phyloP scores from a whole-genome alignment of 2,888 invertebrate species.

The Parnassius glacialis region DNA sequence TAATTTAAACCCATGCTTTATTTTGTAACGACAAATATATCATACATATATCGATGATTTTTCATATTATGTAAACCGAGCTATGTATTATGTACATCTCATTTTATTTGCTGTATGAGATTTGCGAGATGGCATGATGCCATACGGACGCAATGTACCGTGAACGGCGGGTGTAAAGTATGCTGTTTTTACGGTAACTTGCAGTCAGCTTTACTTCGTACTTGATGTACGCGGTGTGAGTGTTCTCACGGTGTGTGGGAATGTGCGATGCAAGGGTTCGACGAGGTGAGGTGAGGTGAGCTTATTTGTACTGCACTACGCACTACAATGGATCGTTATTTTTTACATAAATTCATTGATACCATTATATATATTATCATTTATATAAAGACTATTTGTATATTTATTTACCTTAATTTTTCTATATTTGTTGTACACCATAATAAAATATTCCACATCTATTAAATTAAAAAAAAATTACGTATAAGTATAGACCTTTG shows the following conservation, averaged over 20 bases:
- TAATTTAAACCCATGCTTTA: conserved; percentile 28
- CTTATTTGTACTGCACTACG: conserved; percentile 4
- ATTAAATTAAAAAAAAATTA: too few relatives aligned
- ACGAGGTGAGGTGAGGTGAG: conserved; percentile 26
- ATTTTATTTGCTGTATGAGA: background rate
- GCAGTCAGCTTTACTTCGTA: conserved; percentile 48
- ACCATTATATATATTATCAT: too few relatives aligned
- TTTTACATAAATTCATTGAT: background rate
- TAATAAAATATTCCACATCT: too few relatives aligned
- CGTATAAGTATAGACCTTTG: too few relatives aligned
- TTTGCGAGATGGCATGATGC: conserved; percentile 33
- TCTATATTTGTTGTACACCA: too few relatives aligned
- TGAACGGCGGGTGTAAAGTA: conserved; percentile 55
- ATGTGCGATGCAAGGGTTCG: conserved; percentile 72
- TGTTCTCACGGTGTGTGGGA: conserved; percentile 78
- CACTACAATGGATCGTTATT: conserved; percentile 4
- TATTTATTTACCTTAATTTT: too few relatives aligned
- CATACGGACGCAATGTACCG: conserved; percentile 49
- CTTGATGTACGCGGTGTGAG: conserved; percentile 60
- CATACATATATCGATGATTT: background rate
- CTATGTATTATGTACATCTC: too few relatives aligned
- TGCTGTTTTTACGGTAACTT: conserved; percentile 38
- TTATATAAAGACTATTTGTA: too few relatives aligned
- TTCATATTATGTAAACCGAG: too few relatives aligned
- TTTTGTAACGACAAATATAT: background rate